A percentile compares a stretch with the other conserved stretches of the same genome.
Evolutionary conservation across 2,797 vertebrate genomes (phyloP).

Genomic region (Anguilla obscura): DNA sequence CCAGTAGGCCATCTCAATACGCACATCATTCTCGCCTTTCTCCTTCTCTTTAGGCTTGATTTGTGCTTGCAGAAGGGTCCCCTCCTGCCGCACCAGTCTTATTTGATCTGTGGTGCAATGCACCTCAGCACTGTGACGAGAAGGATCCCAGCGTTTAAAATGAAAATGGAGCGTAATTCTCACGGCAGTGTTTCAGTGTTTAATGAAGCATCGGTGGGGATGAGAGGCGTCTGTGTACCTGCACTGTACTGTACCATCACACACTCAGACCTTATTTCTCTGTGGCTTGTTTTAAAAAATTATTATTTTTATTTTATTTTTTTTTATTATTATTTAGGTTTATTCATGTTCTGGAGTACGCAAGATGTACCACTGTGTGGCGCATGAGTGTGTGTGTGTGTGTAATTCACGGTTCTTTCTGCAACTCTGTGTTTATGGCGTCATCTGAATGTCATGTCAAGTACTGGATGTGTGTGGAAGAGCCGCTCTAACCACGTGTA

Average conservation of each 20-base stretch:
- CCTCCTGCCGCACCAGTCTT: not conserved
- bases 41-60: not conserved
- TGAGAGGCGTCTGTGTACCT: not conserved
- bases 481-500: not conserved
- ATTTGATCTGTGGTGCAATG: not conserved
- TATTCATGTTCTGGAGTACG: not conserved
- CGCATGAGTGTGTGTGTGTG: not conserved
- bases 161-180: not conserved
- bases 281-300: not conserved
- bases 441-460: not conserved
- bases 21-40: not conserved
- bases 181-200: not conserved
- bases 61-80: not conserved
- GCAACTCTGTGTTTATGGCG: not conserved
- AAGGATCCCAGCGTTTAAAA: not conserved
- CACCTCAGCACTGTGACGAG: not conserved
- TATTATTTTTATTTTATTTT: no score
- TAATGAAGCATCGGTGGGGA: not conserved
- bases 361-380: not conserved
- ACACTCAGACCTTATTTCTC: not conserved
- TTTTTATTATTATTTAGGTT: not conserved
- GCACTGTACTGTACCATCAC: slow-evolving; percentile 1
- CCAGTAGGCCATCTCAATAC: not conserved
- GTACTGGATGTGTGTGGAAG: not conserved
- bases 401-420: not conserved